A percentile compares a stretch with the other conserved stretches of the same genome.
Evolutionary conservation across 1,140 invertebrate species (phyloP).

Genomic region (Danaus melanippus): DNA sequence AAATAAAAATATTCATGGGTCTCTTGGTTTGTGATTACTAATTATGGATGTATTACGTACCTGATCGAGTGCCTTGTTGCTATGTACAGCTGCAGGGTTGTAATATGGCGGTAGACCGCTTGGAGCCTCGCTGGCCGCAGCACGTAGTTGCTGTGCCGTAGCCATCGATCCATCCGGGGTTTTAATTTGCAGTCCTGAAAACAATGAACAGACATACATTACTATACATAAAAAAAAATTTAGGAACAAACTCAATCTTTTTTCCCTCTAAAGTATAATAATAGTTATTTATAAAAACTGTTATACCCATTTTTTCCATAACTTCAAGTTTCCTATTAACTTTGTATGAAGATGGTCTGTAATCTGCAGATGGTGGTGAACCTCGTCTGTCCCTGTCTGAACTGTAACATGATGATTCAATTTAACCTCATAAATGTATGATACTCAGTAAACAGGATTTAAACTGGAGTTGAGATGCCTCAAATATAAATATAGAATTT

Average conservation of each 20-base stretch:
- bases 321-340: constrained; percentile 68
- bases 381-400: constrained; percentile 40
- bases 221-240: neutral
- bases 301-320: constrained; percentile 70
- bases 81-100: constrained; percentile 86
- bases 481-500: too few species aligned
- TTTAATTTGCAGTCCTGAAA: constrained; percentile 64
- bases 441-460: too few species aligned
- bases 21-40: neutral
- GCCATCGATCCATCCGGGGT: constrained; percentile 67
- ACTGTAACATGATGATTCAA: constrained; percentile 2
- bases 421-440: neutral
- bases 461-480: too few species aligned
- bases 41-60: constrained; percentile 13
- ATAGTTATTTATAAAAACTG: too few species aligned
- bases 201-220: neutral
- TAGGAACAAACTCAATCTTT: too few species aligned
- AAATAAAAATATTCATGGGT: constrained; percentile 4
- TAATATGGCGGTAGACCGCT: constrained; percentile 79
- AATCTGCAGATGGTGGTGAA: constrained; percentile 42
- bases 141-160: constrained; percentile 60
- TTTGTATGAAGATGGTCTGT: constrained; percentile 64
- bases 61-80: constrained; percentile 87
- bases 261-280: too few species aligned
- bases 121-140: constrained; percentile 51